Percentiles rank a stretch among this genome's conserved stretches.
These are phyloP conservation scores for Caligus rogercresseyi DNA, from an alignment of 1,140 invertebrate species.

Conservation along the genomic window DNA sequence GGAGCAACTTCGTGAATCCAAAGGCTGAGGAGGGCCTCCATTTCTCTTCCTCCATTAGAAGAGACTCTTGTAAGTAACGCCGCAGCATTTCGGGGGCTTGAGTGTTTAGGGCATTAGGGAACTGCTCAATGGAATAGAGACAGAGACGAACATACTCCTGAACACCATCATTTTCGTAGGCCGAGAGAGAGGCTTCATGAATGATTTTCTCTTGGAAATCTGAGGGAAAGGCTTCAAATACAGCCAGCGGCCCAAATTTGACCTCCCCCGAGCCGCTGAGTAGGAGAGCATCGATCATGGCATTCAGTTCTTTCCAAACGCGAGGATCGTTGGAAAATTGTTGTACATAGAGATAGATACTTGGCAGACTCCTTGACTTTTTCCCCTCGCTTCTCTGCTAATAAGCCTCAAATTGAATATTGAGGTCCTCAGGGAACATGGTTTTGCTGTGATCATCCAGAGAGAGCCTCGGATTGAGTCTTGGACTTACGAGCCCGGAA, in stretches of 20 bases:
- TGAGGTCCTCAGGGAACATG: slow-evolving; percentile 14
- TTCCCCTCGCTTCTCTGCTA: neutral
- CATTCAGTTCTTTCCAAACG: neutral
- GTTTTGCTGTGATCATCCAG: slow-evolving; percentile 8
- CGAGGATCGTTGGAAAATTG: neutral
- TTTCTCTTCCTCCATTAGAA: too few relatives aligned
- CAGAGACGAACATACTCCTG: neutral
- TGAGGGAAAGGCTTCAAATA: neutral
- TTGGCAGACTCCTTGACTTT: slow-evolving; percentile 8
- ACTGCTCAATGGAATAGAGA: neutral
- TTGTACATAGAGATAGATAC: neutral
- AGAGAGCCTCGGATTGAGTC: neutral
- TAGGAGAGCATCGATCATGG: neutral
- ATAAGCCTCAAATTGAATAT: slow-evolving; percentile 15
- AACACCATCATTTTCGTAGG: neutral
- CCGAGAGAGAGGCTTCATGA: neutral
- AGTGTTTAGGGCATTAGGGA: neutral
- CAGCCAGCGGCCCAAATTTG: neutral
- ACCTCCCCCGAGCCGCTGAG: neutral
- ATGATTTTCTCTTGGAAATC: neutral
- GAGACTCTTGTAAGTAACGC: neutral
- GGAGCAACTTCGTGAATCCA: neutral
- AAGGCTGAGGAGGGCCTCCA: neutral
- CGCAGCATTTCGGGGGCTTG: neutral
- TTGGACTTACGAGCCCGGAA: neutral